Percentiles rank a stretch among this genome's conserved stretches.
These are phyloP conservation scores for Tridacna crocea DNA, from an alignment of 2,888 invertebrate genomes.

Conservation along the genomic window DNA sequence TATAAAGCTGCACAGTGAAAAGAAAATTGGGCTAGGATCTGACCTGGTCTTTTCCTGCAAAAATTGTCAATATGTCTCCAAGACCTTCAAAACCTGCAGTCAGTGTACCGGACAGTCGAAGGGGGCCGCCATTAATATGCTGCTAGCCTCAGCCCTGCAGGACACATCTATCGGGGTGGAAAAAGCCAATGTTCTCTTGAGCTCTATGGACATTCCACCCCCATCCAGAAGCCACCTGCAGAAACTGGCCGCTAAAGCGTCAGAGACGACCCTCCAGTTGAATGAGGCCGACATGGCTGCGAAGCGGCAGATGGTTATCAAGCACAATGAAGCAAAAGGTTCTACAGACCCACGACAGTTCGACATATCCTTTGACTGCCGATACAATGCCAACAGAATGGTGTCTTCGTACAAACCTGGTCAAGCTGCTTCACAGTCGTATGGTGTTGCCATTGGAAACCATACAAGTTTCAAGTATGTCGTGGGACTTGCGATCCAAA, in stretches of 20 bases:
- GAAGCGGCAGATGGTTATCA: slow-evolving; percentile 6
- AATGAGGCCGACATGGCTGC: slow-evolving; percentile 23
- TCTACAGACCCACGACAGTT: background rate
- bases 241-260: too few species aligned
- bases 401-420: slow-evolving; percentile 30
- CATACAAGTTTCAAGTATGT: background rate
- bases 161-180: background rate
- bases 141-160: background rate
- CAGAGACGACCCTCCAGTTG: too few species aligned
- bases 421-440: slow-evolving; percentile 28
- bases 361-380: background rate
- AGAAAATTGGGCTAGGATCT: too few species aligned
- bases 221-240: too few species aligned
- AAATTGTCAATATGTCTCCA: too few species aligned
- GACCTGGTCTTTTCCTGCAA: too few species aligned
- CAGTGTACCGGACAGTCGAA: background rate
- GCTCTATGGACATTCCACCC: background rate
- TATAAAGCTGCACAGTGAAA: too few species aligned
- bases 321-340: background rate
- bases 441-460: slow-evolving; percentile 22
- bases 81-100: too few species aligned
- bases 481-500: background rate
- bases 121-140: too few species aligned
- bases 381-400: slow-evolving; percentile 20
- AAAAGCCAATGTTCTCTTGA: background rate